A percentile compares a stretch with the other conserved stretches of the same genome.
Conservation (phyloP, 2,113 vertebrate species). For the Paedocypris sp. region DNA sequence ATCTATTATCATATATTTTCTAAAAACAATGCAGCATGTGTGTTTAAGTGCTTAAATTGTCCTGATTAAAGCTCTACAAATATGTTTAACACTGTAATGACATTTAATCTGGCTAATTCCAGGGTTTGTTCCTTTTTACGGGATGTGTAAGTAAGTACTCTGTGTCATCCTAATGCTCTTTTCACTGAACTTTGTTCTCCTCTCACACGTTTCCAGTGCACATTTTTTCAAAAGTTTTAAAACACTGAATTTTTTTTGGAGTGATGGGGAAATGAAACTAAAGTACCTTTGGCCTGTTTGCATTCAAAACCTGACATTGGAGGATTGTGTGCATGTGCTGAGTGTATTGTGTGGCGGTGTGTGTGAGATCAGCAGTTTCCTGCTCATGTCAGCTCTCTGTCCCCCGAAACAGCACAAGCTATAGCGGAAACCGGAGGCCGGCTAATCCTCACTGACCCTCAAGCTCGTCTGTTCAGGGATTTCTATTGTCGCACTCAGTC, state of each 20-base stretch:
- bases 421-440: conserved; percentile 64
- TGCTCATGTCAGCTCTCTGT: conserved; percentile 39
- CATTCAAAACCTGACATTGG: not conserved
- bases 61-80: not conserved
- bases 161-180: conserved; percentile 17
- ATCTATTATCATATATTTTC: no score
- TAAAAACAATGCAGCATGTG: no score
- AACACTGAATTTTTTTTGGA: no score
- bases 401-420: conserved; percentile 50
- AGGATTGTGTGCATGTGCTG: conserved; percentile 40
- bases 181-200: no score
- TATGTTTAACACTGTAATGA: not conserved
- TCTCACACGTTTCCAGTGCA: no score
- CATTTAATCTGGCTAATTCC: conserved; percentile 5
- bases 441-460: conserved; percentile 58
- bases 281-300: no score
- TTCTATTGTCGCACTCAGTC: conserved; percentile 53
- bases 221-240: no score
- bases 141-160: no score
- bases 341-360: conserved; percentile 54
- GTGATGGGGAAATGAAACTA: no score
- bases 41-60: no score
- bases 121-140: no score
- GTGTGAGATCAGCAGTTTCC: conserved; percentile 65
- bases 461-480: conserved; percentile 57